A percentile compares a stretch with the other conserved stretches of the same genome.
phyloP scores from a whole-genome alignment of 1,140 invertebrate genomes.

The Aphidius gifuensis region DNA sequence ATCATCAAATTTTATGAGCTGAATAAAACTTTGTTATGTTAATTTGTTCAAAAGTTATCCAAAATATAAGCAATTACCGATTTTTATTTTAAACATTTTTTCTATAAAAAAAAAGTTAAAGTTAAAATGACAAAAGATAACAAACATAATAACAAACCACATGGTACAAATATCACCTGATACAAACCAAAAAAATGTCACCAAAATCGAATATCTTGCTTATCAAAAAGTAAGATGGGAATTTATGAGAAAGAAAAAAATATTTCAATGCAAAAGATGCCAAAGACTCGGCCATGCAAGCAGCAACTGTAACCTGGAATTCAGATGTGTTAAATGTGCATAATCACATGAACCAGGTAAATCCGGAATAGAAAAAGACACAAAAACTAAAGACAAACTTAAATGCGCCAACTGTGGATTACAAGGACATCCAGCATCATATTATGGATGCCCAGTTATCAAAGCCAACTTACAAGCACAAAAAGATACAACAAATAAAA shows the following conservation, averaged over 20 bases:
- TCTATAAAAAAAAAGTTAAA: no score
- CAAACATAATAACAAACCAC: no score
- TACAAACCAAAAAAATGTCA: not conserved
- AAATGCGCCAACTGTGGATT: no score
- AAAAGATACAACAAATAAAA: not conserved
- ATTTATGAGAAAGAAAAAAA: not conserved
- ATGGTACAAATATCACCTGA: slow-evolving; percentile 4
- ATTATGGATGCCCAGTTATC: not conserved
- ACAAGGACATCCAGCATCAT: slow-evolving; percentile 1
- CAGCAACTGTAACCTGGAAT: slow-evolving; percentile 6
- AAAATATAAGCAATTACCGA: no score
- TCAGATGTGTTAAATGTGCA: slow-evolving; percentile 18
- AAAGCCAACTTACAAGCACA: not conserved
- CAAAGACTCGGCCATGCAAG: slow-evolving; percentile 15
- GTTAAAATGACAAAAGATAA: no score
- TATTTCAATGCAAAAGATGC: slow-evolving; percentile 18
- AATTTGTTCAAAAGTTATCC: no score
- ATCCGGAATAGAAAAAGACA: not conserved
- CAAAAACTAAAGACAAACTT: not conserved
- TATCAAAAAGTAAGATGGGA: slow-evolving; percentile 12
- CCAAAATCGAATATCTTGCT: slow-evolving; percentile 4
- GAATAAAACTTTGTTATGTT: no score
- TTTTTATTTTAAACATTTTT: no score
- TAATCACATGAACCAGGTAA: slow-evolving; percentile 5
- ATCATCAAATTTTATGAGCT: no score